A percentile compares a stretch with the other conserved stretches of the same genome.
phyloP scores from a whole-genome alignment of 2,797 vertebrate genomes.

The Hyperoplus lanceolatus region DNA sequence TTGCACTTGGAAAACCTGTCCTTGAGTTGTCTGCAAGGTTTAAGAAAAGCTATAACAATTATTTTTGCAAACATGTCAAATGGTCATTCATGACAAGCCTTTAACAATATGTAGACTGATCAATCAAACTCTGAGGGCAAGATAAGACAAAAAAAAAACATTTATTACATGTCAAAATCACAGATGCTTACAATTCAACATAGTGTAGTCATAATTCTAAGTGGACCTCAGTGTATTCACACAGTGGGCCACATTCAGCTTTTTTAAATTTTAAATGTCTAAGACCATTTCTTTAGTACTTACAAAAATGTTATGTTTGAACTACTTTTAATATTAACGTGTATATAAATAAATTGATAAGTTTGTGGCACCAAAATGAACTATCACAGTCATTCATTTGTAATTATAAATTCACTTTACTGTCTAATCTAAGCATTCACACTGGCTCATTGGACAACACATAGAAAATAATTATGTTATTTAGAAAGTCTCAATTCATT shows the following conservation, averaged over 20 bases:
- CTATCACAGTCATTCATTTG: neutral
- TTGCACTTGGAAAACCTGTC: no score
- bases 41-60: no score
- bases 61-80: neutral
- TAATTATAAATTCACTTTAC: slow-evolving; percentile 25
- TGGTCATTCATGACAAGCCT: neutral
- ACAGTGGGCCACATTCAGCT: neutral
- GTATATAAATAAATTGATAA: slow-evolving; percentile 58
- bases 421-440: slow-evolving; percentile 10
- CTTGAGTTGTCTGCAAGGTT: no score
- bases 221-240: neutral
- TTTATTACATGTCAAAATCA: slow-evolving; percentile 42
- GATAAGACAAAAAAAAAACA: slow-evolving; percentile 31
- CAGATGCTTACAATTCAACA: slow-evolving; percentile 22
- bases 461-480: slow-evolving; percentile 24
- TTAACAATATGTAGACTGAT: no score
- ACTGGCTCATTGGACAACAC: slow-evolving; percentile 29
- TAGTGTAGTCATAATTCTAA: slow-evolving; percentile 4
- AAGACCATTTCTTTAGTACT: neutral
- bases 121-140: neutral
- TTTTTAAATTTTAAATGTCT: neutral
- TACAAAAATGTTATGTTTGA: slow-evolving; percentile 22
- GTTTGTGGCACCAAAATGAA: slow-evolving; percentile 13
- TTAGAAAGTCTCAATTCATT: slow-evolving; percentile 28
- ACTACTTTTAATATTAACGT: slow-evolving; percentile 7